These are phyloP conservation scores for Pituophis catenifer DNA, from an alignment of 2,113 vertebrate genomes.

Conservation along the genomic window DNA sequence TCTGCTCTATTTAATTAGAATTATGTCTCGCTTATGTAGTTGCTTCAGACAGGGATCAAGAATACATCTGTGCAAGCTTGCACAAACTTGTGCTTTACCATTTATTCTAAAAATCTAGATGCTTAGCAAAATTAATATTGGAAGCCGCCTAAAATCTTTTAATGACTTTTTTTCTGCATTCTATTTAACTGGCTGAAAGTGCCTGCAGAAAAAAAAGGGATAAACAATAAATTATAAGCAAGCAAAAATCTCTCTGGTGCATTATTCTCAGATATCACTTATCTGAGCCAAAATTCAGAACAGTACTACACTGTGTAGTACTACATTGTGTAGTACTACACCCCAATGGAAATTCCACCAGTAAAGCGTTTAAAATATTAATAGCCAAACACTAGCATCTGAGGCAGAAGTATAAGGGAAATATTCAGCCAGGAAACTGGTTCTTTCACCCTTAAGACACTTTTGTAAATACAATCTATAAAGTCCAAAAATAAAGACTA, in stretches of 20 bases:
- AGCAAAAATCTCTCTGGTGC: constrained; percentile 40
- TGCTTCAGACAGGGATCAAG: constrained; percentile 52
- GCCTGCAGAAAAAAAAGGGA: constrained; percentile 1
- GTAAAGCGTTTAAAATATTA: constrained; percentile 32
- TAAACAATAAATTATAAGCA: constrained; percentile 42
- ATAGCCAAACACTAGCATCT: constrained; percentile 1
- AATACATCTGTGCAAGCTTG: constrained; percentile 45
- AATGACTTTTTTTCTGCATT: constrained; percentile 29
- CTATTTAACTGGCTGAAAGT: constrained; percentile 37
- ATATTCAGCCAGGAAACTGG: constrained; percentile 17
- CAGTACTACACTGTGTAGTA: not conserved
- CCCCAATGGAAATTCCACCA: not conserved
- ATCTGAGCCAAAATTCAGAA: constrained; percentile 8
- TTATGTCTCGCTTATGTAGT: constrained; percentile 65
- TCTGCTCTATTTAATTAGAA: constrained; percentile 75
- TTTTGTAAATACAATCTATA: constrained; percentile 35
- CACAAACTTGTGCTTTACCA: constrained; percentile 44
- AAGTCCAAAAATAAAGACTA: constrained; percentile 38
- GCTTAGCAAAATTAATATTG: constrained; percentile 62
- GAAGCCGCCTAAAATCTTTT: constrained; percentile 40
- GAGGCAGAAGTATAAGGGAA: not conserved
- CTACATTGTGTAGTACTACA: constrained; percentile 1
- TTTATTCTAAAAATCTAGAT: constrained; percentile 53
- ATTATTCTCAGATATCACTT: constrained; percentile 28
- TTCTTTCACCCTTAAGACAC: not conserved